These are phyloP conservation scores for Gasterosteus aculeatus DNA, from an alignment of 2,113 vertebrate species.

Conservation along the genomic window DNA sequence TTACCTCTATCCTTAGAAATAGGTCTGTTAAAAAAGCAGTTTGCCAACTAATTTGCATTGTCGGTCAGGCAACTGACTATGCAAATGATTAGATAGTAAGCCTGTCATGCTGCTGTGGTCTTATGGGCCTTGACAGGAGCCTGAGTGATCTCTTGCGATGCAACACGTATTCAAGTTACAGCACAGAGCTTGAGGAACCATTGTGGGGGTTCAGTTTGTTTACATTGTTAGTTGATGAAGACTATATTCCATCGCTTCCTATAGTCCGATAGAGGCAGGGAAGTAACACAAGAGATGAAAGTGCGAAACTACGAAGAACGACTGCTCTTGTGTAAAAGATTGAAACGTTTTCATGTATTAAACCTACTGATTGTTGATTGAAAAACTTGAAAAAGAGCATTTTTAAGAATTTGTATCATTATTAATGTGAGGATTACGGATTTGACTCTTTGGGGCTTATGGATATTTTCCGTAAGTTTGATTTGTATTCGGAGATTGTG, in stretches of 20 bases:
- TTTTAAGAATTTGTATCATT: not conserved
- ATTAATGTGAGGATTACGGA: not conserved
- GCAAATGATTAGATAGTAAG: not conserved
- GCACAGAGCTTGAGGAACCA: not conserved
- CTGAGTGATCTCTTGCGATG: no score
- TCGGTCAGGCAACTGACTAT: not conserved
- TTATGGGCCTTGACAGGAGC: not conserved
- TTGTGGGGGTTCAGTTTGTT: not conserved
- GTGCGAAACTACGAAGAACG: not conserved
- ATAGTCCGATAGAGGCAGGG: not conserved
- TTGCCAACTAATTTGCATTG: slow-evolving; percentile 7
- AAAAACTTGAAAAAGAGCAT: not conserved
- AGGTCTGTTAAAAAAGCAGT: not conserved
- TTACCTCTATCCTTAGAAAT: not conserved
- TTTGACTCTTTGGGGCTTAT: not conserved
- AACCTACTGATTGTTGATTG: not conserved
- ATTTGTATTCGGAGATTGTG: not conserved
- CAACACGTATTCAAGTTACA: not conserved
- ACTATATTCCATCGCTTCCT: not conserved
- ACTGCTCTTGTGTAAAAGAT: not conserved
- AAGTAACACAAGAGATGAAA: not conserved
- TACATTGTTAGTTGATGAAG: not conserved
- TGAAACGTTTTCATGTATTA: not conserved
- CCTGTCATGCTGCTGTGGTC: not conserved
- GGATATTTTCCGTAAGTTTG: not conserved